Evolutionary conservation across 2,888 invertebrate species (phyloP).

Genomic region (Cephonodes hylas): DNA sequence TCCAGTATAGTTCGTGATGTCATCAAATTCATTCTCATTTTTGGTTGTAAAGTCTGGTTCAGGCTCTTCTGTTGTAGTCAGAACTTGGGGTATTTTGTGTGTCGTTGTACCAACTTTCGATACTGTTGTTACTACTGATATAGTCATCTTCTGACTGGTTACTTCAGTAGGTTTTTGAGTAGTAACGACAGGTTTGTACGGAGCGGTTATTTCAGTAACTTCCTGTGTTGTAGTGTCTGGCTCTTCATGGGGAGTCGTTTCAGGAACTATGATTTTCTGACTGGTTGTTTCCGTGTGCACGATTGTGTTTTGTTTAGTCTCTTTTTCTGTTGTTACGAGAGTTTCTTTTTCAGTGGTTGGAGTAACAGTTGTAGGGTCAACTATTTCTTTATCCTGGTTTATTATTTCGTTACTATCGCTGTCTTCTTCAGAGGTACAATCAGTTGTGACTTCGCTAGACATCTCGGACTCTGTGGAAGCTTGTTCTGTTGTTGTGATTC

Average conservation of each 20-base stretch:
- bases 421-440: constrained; percentile 55
- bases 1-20: constrained; percentile 50
- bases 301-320: constrained; percentile 28
- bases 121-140: not conserved
- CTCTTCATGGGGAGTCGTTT: constrained; percentile 16
- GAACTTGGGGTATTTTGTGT: not conserved
- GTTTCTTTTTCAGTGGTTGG: constrained; percentile 14
- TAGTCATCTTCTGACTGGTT: not conserved
- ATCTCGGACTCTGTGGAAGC: constrained; percentile 24
- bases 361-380: constrained; percentile 6
- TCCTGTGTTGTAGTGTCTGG: constrained; percentile 18
- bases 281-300: constrained; percentile 25
- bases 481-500: constrained; percentile 36
- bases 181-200: not conserved
- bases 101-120: not conserved
- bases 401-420: constrained; percentile 67
- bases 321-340: constrained; percentile 31
- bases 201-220: not conserved
- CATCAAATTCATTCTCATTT: constrained; percentile 48
- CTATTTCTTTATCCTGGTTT: constrained; percentile 37
- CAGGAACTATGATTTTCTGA: constrained; percentile 8
- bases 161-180: not conserved
- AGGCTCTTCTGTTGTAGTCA: constrained; percentile 19
- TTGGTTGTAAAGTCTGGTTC: constrained; percentile 48
- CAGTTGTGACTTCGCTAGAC: constrained; percentile 27